A percentile compares a stretch with the other conserved stretches of the same genome.
Conservation (phyloP, 2,888 invertebrate species). For the Synergus umbraculus region DNA sequence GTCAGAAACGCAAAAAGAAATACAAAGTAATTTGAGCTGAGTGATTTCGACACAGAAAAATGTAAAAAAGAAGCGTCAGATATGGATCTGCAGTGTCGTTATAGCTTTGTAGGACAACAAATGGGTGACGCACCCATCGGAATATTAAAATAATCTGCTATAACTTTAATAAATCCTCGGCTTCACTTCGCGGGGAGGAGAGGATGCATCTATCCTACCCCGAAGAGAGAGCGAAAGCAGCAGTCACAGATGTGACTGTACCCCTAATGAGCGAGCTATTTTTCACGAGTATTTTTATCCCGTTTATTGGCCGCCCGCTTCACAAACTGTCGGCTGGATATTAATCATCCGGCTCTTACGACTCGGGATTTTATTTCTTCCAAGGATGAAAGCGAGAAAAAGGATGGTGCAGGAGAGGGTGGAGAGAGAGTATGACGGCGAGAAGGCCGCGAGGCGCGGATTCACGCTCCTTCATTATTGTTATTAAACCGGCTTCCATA, state of each 20-base stretch:
- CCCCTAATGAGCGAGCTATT: conserved; percentile 77
- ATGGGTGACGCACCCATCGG: conserved; percentile 69
- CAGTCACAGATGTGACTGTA: conserved; percentile 77
- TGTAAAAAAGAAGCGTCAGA: conserved; percentile 44
- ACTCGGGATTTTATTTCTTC: conserved; percentile 73
- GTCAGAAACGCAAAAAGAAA: conserved; percentile 2
- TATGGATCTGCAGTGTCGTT: conserved; percentile 11
- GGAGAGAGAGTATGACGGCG: conserved; percentile 45
- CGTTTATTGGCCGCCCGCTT: conserved; percentile 77
- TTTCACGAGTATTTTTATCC: conserved; percentile 78
- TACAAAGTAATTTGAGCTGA: background rate
- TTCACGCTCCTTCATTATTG: conserved; percentile 64
- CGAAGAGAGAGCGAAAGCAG: conserved; percentile 46
- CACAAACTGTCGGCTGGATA: conserved; percentile 77
- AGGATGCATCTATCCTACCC: background rate
- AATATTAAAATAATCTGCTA: conserved; percentile 76
- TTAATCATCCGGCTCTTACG: conserved; percentile 76
- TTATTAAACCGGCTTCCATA: conserved; percentile 60
- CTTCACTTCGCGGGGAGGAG: conserved; percentile 45
- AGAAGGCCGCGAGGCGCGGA: conserved; percentile 46
- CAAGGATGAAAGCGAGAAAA: conserved; percentile 64
- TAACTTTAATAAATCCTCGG: conserved; percentile 75
- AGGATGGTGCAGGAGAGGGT: conserved; percentile 49
- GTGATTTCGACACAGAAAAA: conserved; percentile 6
- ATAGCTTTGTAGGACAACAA: conserved; percentile 66